These are phyloP conservation scores for Typhlichthys eigenmanni DNA, from an alignment of 2,797 vertebrate genomes.

Conservation along the genomic window DNA sequence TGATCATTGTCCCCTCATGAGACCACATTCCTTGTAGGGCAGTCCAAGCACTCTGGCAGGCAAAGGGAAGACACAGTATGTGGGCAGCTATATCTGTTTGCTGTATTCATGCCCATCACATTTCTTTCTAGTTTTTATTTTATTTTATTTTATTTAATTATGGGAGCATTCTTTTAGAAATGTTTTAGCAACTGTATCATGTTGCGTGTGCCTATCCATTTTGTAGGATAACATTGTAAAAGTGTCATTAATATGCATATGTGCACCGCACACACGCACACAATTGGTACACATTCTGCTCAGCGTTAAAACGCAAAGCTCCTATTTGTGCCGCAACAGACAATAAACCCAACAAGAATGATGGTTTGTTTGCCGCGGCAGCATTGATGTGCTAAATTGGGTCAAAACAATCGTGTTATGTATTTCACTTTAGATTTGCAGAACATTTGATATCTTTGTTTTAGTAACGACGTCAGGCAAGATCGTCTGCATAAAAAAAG, in stretches of 20 bases:
- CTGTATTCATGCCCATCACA: conserved; percentile 33
- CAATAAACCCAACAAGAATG: conserved; percentile 55
- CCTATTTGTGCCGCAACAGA: conserved; percentile 62
- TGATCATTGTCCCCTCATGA: conserved; percentile 57
- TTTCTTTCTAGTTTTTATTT: conserved; percentile 17
- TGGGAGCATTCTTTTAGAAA: conserved; percentile 35
- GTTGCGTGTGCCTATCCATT: conserved; percentile 38
- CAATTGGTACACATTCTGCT: conserved; percentile 11
- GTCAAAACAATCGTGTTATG: conserved; percentile 48
- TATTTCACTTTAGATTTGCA: conserved; percentile 43
- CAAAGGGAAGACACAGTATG: conserved; percentile 27
- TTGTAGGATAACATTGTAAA: not conserved
- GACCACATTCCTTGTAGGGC: conserved; percentile 43
- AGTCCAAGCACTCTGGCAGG: conserved; percentile 53
- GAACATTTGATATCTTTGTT: conserved; percentile 29
- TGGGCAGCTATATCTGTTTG: not conserved
- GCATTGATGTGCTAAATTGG: conserved; percentile 66
- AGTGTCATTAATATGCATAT: conserved; percentile 11
- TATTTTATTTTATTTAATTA: conserved; percentile 16
- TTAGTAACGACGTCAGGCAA: conserved; percentile 13
- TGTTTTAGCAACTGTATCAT: conserved; percentile 10
- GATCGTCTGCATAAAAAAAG: conserved; percentile 4
- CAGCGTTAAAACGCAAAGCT: conserved; percentile 44
- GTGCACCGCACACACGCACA: conserved; percentile 7
- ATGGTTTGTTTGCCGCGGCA: conserved; percentile 48